Percentiles rank a stretch among this genome's conserved stretches.
Conservation (phyloP, 2,888 invertebrate species). For the Mimumesa dahlbomi region DNA sequence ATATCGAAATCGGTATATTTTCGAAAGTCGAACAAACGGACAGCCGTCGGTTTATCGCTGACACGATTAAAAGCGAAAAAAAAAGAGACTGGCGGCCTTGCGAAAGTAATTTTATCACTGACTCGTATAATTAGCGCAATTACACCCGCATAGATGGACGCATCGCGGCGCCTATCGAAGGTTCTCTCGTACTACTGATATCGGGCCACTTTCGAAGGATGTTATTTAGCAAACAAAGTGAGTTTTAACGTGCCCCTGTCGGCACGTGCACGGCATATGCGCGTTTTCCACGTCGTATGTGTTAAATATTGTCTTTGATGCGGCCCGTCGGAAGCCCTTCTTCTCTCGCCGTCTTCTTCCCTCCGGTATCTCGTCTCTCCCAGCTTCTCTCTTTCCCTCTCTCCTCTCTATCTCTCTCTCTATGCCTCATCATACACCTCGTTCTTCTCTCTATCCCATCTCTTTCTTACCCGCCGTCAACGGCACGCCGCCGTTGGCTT, state of each 20-base stretch:
- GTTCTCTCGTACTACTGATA: slow-evolving; percentile 36
- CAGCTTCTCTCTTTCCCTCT: slow-evolving; percentile 18
- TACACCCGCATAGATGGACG: slow-evolving; percentile 50
- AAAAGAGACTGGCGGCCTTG: not conserved
- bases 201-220: slow-evolving; percentile 67
- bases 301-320: slow-evolving; percentile 79
- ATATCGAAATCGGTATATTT: no score
- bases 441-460: not conserved
- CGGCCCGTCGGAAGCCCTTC: slow-evolving; percentile 76
- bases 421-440: no score
- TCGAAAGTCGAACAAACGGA: no score
- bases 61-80: not conserved
- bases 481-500: slow-evolving; percentile 14
- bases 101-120: slow-evolving; percentile 38
- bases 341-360: slow-evolving; percentile 42
- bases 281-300: slow-evolving; percentile 66
- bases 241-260: slow-evolving; percentile 74
- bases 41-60: not conserved
- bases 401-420: slow-evolving; percentile 1
- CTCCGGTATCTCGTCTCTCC: slow-evolving; percentile 2
- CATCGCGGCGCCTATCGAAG: slow-evolving; percentile 46
- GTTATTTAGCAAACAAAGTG: slow-evolving; percentile 80
- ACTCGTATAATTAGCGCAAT: slow-evolving; percentile 48
- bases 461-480: not conserved
- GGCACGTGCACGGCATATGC: slow-evolving; percentile 80